Conservation (phyloP, 2,797 vertebrate genomes). For the Bryconaethiops microstoma region DNA sequence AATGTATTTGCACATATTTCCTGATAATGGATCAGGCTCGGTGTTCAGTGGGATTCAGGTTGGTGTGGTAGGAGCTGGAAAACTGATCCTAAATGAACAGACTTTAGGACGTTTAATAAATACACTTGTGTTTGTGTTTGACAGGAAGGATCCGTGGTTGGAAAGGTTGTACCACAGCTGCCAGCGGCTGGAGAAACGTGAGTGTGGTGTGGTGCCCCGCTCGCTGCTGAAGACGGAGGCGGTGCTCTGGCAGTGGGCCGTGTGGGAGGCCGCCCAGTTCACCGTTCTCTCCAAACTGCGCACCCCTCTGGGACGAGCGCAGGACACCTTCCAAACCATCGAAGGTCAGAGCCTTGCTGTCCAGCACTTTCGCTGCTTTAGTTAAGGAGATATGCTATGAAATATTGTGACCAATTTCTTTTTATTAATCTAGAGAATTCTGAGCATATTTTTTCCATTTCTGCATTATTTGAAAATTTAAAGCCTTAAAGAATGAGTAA, state of each 20-base stretch:
- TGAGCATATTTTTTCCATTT: too few species aligned
- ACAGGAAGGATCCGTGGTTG: constrained; percentile 96
- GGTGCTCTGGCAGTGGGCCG: constrained; percentile 97
- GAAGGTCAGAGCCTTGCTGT: constrained; percentile 85
- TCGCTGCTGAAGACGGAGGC: constrained; percentile 91
- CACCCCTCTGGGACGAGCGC: constrained; percentile 94
- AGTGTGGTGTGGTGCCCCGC: constrained; percentile 82
- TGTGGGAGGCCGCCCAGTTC: constrained; percentile 98
- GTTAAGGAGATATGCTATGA: background rate
- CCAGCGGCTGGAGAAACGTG: constrained; percentile 92
- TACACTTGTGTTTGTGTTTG: background rate
- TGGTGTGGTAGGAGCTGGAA: too few species aligned
- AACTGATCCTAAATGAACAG: too few species aligned
- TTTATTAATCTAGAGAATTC: too few species aligned
- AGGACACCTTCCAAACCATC: constrained; percentile 98
- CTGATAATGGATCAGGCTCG: too few species aligned
- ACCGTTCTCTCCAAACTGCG: constrained; percentile 95
- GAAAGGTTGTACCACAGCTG: constrained; percentile 97
- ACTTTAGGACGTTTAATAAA: too few species aligned
- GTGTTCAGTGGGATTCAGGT: too few species aligned
- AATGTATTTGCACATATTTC: too few species aligned
- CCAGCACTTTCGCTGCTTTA: background rate
- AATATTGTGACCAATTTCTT: background rate
- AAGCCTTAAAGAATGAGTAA: too few species aligned
- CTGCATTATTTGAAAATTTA: too few species aligned